These are phyloP conservation scores for Pelmatolapia mariae DNA, from an alignment of 2,113 vertebrate genomes.

Conservation along the genomic window DNA sequence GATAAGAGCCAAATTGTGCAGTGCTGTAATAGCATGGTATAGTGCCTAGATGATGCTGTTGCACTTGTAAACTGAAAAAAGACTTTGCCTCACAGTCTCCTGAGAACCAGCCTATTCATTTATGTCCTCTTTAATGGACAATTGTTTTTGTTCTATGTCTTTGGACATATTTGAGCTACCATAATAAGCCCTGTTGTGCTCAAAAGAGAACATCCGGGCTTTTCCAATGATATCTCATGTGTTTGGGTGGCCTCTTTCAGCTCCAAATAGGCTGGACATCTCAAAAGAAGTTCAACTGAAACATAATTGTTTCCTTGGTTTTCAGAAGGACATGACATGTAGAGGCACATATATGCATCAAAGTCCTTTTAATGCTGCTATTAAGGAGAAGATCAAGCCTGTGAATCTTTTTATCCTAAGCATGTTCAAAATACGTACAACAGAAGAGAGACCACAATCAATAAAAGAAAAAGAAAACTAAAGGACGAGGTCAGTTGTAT, in stretches of 20 bases:
- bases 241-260: not conserved
- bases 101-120: not conserved
- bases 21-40: not conserved
- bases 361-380: not conserved
- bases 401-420: not conserved
- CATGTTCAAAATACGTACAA: not conserved
- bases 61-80: not conserved
- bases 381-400: not conserved
- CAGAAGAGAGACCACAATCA: not conserved
- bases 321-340: not conserved
- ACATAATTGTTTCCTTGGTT: not conserved
- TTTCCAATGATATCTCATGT: not conserved
- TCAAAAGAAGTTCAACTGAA: not conserved
- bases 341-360: not conserved
- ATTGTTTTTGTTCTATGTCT: not conserved
- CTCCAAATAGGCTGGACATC: not conserved
- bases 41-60: conserved; percentile 32
- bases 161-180: not conserved
- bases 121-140: not conserved
- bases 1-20: not conserved
- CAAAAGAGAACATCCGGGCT: not conserved
- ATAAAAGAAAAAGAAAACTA: not conserved
- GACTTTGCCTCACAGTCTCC: not conserved
- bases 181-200: not conserved
- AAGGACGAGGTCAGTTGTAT: not conserved